Base-by-base conservation (phyloP, 2,888 invertebrate species). In the Tridacna crocea region DNA sequence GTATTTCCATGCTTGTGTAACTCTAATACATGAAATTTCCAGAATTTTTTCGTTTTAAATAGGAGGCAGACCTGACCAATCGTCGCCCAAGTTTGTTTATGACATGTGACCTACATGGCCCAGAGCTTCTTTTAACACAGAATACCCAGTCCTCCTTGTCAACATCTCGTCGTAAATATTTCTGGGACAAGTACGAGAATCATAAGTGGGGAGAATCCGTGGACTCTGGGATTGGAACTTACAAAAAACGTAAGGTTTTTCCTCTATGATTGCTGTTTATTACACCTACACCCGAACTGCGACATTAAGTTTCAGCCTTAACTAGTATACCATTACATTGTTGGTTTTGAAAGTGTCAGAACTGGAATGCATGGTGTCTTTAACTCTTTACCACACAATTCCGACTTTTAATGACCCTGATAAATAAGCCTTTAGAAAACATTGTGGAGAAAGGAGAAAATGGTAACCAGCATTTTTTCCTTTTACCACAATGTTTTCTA, bases 191-290 rank as follows among this genome's bases (percentile, higher is more conserved):
- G 61, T 77, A 75, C 22, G 75, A 80, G n/a, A 27, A 55, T 46
- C 75, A 79, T 12, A 85, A 77, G 61, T 70, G 73, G 36, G 83
- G 82, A 27, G 85, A 83, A 19, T 85, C 85, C 26, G 79, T 85
- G 4, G 85, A 85, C 65, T 83, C 85, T 17, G 85, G 85, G 24
- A 58, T 81, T 11, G 10, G 60, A 1, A 47, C 68, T 6, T 82
- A 82, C 24, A 80, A 74, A 60, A 83, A 70, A 51, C 36, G 81
- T 81, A 76, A 74, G 78, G 22, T 6, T n/a, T 6, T n/a, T 55
- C 13, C 24, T 22, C 19, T 6, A 19, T 19, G 19, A 19, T 55
- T 55, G 10, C 55, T 55, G 17, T 36, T 36, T 36, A 36, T 36
- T 36, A 8, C 36, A 36, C 36, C 36, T 4, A 2, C 8, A 36